Evolutionary conservation across 2,113 vertebrate genomes (phyloP).

Genomic region (Epinephelus lanceolatus): DNA sequence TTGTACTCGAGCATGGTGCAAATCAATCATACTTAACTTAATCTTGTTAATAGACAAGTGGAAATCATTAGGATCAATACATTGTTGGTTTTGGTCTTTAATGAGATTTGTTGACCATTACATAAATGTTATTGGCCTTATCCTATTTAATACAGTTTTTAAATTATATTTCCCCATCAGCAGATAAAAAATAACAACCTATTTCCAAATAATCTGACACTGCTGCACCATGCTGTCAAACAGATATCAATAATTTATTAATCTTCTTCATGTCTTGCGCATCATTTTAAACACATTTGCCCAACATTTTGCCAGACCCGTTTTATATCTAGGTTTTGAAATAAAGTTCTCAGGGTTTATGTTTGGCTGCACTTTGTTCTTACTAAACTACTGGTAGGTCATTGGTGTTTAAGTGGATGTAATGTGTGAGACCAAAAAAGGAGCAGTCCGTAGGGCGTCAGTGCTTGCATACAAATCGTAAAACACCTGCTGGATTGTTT

Average conservation of each 20-base stretch:
- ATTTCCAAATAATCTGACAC: not conserved
- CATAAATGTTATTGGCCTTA: no score
- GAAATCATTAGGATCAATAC: no score
- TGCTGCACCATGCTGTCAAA: not conserved
- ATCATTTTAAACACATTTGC: not conserved
- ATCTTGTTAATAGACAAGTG: no score
- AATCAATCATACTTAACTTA: no score
- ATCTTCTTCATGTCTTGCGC: not conserved
- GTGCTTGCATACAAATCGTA: not conserved
- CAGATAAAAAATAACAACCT: not conserved
- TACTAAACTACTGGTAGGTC: constrained; percentile 20
- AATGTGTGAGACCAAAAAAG: not conserved
- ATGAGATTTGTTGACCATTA: no score
- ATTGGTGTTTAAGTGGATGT: constrained; percentile 22
- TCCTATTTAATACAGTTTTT: not conserved
- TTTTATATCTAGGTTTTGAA: not conserved
- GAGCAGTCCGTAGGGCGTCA: not conserved
- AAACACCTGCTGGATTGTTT: constrained; percentile 32
- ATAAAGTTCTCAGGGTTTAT: not conserved
- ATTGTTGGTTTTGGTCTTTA: no score
- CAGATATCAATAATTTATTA: not conserved
- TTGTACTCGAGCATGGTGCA: no score
- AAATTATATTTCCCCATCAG: not conserved
- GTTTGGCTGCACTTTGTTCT: constrained; percentile 8
- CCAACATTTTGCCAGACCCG: not conserved